Conservation (phyloP, 2,113 vertebrate genomes). For the Cyprinodon tularosa region DNA sequence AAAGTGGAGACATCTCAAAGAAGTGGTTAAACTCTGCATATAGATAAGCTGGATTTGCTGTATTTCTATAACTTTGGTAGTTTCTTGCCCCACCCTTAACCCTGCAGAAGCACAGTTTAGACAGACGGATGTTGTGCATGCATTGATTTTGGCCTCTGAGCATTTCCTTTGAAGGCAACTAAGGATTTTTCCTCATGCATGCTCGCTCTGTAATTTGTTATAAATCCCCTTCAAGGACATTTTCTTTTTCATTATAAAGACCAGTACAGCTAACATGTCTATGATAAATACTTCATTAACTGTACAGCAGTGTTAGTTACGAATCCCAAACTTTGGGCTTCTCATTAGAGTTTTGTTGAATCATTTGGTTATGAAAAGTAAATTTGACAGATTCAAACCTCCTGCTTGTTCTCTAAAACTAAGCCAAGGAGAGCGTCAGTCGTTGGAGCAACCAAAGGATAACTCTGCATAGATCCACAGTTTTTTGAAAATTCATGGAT, state of each 20-base stretch:
- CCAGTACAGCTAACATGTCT: neutral
- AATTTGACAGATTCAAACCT: no score
- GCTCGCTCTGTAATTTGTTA: slow-evolving; percentile 14
- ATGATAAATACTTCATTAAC: neutral
- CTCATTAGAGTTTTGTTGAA: neutral
- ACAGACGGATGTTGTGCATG: slow-evolving; percentile 13
- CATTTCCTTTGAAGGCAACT: slow-evolving; percentile 47
- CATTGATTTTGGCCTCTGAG: slow-evolving; percentile 33
- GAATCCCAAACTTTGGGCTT: neutral
- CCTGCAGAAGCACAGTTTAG: slow-evolving; percentile 33
- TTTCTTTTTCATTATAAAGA: neutral
- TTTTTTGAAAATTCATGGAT: no score
- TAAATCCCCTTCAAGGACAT: slow-evolving; percentile 27
- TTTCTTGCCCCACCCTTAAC: slow-evolving; percentile 12
- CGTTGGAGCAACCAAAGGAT: no score
- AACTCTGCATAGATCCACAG: no score
- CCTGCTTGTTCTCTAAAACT: no score
- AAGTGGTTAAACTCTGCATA: slow-evolving; percentile 51
- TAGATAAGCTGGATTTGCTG: slow-evolving; percentile 50
- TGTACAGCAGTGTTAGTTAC: neutral
- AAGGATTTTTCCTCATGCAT: slow-evolving; percentile 35
- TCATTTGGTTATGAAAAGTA: neutral
- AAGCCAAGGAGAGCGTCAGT: no score
- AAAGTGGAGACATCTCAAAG: slow-evolving; percentile 11
- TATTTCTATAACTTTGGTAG: slow-evolving; percentile 27